These are phyloP conservation scores for Sterna hirundo DNA, from an alignment of 2,113 vertebrate genomes.

Conservation along the genomic window DNA sequence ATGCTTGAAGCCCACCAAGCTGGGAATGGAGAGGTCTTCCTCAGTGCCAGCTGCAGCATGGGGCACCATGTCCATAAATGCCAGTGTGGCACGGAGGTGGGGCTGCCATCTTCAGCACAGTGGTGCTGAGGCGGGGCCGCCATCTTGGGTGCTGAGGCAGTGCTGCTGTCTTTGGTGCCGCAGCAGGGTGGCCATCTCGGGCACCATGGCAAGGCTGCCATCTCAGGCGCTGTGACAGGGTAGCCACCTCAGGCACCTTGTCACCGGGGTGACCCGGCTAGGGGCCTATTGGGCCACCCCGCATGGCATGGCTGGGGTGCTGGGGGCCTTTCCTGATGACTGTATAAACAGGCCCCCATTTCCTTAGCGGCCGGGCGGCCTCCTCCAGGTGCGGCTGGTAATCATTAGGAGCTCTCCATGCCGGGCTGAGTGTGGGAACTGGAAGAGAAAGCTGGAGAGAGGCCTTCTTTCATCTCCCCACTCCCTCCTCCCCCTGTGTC, in stretches of 20 bases:
- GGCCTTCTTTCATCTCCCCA: conserved; percentile 65
- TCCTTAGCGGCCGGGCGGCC: not conserved
- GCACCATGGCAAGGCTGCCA: not conserved
- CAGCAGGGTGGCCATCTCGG: not conserved
- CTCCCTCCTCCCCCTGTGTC: conserved; percentile 44
- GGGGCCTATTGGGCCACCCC: not conserved
- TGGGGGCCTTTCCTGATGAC: not conserved
- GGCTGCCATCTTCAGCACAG: not conserved
- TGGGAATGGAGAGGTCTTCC: not conserved
- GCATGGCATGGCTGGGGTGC: rapidly evolving
- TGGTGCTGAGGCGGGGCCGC: too few species aligned
- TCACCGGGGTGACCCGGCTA: not conserved
- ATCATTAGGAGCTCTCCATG: conserved; percentile 33
- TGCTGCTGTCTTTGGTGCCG: too few species aligned
- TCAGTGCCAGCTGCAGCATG: rapidly evolving
- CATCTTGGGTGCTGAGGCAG: too few species aligned
- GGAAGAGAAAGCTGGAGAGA: conserved; percentile 60
- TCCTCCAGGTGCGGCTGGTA: conserved; percentile 66
- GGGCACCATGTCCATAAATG: rapidly evolving
- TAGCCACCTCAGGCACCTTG: not conserved
- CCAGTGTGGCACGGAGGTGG: not conserved
- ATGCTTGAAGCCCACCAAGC: not conserved
- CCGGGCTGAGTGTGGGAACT: conserved; percentile 65
- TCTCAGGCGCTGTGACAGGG: too few species aligned
- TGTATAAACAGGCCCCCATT: not conserved